Evolutionary conservation across 92 coral and sea anemone species (phyloP), one percentile per base, ranked within the genome.

Genomic region (Phymanthus crucifer): DNA sequence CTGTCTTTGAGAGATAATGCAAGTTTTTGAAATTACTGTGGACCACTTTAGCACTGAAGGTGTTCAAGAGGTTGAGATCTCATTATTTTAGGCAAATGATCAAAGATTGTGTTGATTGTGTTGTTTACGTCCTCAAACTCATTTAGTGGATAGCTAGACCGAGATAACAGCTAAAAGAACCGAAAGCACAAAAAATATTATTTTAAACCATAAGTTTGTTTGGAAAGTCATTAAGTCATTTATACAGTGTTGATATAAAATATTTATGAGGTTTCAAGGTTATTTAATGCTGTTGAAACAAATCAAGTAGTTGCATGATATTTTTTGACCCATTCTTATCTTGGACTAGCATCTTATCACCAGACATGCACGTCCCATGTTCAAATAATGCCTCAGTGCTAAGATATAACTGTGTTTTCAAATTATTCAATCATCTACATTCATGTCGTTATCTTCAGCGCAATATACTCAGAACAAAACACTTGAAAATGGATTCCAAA

Each of bases 1-100:
- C 68, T 61, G 68, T 61, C 68, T 27, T 14, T 61, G 68, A 61
- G 68, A 61, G 68, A 61, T 61, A 61, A 61, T 33, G 34, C 13
- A 24, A 61, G 34, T 61, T 24, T 29, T 4, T 61, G 1, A 61
- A 61, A 61, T 24, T 29, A 61, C 29, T 61, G 33, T n/a, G 29
- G 68, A 27, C 29, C 21, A 2, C 29, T 29, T 61, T 6, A 11
- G 4, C 34, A 29, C 33, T 61, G 14, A 43, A 29, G 68, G n/a
- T n/a, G n/a, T n/a, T n/a, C n/a, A n/a, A n/a, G n/a, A n/a, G n/a
- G 68, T 61, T 29, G 8, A 61, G 68, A 54, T 54, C 64, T 21
- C 6, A 23, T 54, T 54, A 29, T 54, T 54, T 54, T 54, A 54
- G 64, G 64, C 64, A 54, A 54, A 21, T 54, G 64, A 6, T 54